Evolutionary conservation across 2,888 invertebrate species (phyloP).

Genomic region (Nomada fucata): DNA sequence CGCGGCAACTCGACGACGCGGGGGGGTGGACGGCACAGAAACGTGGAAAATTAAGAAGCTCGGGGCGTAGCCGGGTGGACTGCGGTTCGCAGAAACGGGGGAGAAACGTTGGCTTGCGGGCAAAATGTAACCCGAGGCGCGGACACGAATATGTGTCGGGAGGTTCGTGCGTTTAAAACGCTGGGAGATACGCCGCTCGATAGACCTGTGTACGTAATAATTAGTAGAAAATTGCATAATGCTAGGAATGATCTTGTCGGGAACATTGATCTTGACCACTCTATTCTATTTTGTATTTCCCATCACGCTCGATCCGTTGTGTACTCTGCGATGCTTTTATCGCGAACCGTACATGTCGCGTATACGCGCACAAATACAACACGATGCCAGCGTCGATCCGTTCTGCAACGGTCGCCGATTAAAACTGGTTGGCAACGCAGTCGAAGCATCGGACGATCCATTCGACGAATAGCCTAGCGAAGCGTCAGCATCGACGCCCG

Average conservation of each 20-base stretch:
- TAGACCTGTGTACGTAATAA: conserved; percentile 51
- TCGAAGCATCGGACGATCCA: no score
- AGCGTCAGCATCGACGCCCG: no score
- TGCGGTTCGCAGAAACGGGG: conserved; percentile 25
- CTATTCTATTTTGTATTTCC: conserved; percentile 31
- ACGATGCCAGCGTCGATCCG: background rate
- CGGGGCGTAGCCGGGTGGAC: background rate
- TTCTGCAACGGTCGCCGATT: no score
- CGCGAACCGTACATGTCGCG: no score
- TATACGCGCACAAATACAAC: no score
- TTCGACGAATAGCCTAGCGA: no score
- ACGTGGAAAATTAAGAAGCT: conserved; percentile 19
- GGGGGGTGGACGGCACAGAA: background rate
- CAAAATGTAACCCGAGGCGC: conserved; percentile 17
- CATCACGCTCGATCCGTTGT: conserved; percentile 29
- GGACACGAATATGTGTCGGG: conserved; percentile 37
- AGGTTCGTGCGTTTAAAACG: conserved; percentile 53
- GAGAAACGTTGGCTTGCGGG: conserved; percentile 14
- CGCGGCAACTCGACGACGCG: background rate
- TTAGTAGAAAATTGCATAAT: conserved; percentile 51
- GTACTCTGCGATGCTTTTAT: no score
- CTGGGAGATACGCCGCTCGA: conserved; percentile 46
- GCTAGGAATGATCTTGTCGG: conserved; percentile 26
- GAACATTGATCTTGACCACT: conserved; percentile 44
- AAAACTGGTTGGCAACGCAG: no score